Base-by-base conservation (phyloP, 2,888 invertebrate genomes). In the Penaeus monodon region DNA sequence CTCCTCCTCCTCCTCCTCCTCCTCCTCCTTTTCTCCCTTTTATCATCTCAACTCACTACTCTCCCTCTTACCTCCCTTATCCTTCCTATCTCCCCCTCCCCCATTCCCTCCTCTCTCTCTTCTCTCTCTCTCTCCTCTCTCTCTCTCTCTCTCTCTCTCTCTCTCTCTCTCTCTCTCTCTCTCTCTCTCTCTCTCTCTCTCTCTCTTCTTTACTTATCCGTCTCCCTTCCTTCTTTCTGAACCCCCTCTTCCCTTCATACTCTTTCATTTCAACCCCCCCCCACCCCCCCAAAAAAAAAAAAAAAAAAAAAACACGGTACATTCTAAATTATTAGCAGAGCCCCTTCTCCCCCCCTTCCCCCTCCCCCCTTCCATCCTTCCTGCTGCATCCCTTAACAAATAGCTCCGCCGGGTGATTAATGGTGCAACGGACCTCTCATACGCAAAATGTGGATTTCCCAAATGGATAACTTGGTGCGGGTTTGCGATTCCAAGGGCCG, bases 101-200 rank as follows among this genome's bases (percentile, higher is more conserved):
- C 14, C 70, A 0, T 4, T 24, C 70, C n/a, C 70, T 70, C 70
- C 20, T 17, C n/a, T 1, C n/a, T 12, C n/a, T n/a, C n/a, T 1
- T 70, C 70, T 70, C 70, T 70, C n/a, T 70, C 70, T 33, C 70
- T 70, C n/a, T 27, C 70, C 29, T 22, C 70, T 70, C 70, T 70
- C 70, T 70, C 70, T 22, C 70, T 70, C 70, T 22, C 70, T 70
- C 70, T 22, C 70, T 70, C 70, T 70, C 70, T 22, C 24, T 70
- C 70, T 70, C 70, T 22, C 70, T 70, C 70, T n/a, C 70, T 17
- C 70, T n/a, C 24, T 70, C 20, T n/a, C 70, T 22, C 70, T n/a
- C 70, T 70, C 70, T n/a, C 70, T 22, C 70, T n/a, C 70, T 70
- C 70, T n/a, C 70, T 70, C 70, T n/a, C 70, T 70, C 70, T n/a